Percentiles rank a stretch among this genome's conserved stretches.
phyloP scores from a whole-genome alignment of 2,797 vertebrate species.

The Hozukius guyotensis region DNA sequence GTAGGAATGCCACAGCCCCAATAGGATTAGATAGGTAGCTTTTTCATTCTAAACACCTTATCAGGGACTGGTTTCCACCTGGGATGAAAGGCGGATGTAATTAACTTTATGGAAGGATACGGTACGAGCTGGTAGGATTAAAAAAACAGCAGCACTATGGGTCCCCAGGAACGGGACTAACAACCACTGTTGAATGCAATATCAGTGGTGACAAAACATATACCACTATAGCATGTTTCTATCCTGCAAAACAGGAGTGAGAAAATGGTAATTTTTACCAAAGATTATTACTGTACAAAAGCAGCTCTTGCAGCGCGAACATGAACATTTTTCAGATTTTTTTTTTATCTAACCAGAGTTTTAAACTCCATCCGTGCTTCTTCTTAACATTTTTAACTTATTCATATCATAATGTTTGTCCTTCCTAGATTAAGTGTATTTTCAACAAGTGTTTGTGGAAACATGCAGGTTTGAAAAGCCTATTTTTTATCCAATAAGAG shows the following conservation, averaged over 20 bases:
- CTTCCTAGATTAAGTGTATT: slow-evolving; percentile 14
- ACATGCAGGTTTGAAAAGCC: slow-evolving; percentile 26
- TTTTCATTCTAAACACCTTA: slow-evolving; percentile 45
- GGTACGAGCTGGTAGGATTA: slow-evolving; percentile 21
- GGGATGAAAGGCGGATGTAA: slow-evolving; percentile 45
- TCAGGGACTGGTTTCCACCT: slow-evolving; percentile 35
- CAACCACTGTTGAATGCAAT: not conserved
- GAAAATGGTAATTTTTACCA: not conserved
- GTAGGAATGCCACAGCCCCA: slow-evolving; percentile 11
- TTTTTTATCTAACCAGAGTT: not conserved
- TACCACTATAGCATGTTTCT: not conserved
- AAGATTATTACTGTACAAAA: not conserved
- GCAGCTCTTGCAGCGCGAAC: not conserved
- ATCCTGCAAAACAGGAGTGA: not conserved
- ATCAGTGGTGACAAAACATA: slow-evolving; percentile 9
- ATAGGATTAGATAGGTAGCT: slow-evolving; percentile 17
- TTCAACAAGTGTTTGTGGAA: slow-evolving; percentile 15
- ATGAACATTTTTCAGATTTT: not conserved
- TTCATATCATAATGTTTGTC: not conserved
- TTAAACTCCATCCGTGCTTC: not conserved
- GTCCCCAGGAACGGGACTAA: slow-evolving; percentile 16
- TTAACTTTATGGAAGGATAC: slow-evolving; percentile 37
- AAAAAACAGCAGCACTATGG: not conserved
- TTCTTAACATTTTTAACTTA: not conserved
- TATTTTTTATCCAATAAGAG: slow-evolving; percentile 6